Conservation (phyloP, 2,888 invertebrate genomes). For the Zootermopsis nevadensis region DNA sequence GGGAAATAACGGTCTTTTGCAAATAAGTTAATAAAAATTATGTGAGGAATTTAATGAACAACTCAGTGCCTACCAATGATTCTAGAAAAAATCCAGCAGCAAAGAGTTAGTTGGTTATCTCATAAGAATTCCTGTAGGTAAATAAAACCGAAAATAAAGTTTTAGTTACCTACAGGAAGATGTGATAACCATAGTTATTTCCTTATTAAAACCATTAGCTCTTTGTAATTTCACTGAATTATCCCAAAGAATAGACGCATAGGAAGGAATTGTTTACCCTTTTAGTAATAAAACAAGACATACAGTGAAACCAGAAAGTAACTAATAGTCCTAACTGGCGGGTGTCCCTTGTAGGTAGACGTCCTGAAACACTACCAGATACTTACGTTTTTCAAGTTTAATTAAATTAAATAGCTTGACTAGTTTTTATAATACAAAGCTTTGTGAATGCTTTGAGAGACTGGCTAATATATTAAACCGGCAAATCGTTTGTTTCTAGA, state of each 20-base stretch:
- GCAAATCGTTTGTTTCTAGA: not conserved
- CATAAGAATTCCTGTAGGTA: not conserved
- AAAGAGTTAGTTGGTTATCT: not conserved
- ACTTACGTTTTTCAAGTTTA: not conserved
- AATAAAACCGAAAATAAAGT: not conserved
- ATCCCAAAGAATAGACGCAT: not conserved
- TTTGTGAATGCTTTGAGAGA: not conserved
- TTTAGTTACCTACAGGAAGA: not conserved
- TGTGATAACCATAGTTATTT: not conserved
- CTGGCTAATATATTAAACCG: not conserved
- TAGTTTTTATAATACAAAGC: not conserved
- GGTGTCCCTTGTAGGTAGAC: not conserved
- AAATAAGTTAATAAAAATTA: too few species aligned
- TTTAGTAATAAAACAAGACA: not conserved
- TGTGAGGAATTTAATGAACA: too few species aligned
- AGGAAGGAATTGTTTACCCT: not conserved
- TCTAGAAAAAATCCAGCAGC: too few species aligned
- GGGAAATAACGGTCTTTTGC: too few species aligned
- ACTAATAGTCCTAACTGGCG: not conserved
- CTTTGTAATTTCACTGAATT: not conserved
- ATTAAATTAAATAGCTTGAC: not conserved
- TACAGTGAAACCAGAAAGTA: slow-evolving; percentile 12
- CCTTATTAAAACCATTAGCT: not conserved
- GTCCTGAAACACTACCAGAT: not conserved
- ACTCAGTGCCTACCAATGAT: too few species aligned